A percentile compares a stretch with the other conserved stretches of the same genome.
Evolutionary conservation across 2,113 vertebrate genomes (phyloP).

Genomic region (Saccopteryx leptura): DNA sequence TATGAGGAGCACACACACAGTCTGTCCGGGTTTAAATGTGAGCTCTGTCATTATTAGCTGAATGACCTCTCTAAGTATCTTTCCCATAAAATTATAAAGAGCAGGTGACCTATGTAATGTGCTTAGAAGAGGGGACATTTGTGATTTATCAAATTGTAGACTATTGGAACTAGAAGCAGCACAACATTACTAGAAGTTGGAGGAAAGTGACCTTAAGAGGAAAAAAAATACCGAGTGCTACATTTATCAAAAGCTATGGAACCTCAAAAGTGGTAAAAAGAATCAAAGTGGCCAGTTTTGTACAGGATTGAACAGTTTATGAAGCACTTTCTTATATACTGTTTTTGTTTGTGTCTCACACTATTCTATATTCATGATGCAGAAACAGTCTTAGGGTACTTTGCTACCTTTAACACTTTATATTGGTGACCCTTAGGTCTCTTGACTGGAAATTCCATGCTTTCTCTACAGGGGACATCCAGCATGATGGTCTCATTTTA

Average conservation of each 20-base stretch:
- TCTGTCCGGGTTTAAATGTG: neutral
- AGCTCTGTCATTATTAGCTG: neutral
- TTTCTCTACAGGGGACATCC: neutral
- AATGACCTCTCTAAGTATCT: neutral
- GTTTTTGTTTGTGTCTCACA: neutral
- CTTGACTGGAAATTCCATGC: neutral
- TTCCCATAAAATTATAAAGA: neutral
- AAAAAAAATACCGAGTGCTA: neutral
- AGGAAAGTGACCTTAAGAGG: neutral
- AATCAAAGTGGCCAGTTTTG: neutral
- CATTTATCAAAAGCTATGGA: neutral
- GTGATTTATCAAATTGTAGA: neutral
- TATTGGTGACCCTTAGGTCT: neutral
- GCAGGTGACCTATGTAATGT: neutral
- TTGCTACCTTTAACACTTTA: neutral
- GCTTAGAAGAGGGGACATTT: neutral
- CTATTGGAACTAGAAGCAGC: neutral
- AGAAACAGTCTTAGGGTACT: neutral
- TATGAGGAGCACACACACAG: neutral
- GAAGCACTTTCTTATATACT: neutral
- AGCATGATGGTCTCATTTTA: neutral
- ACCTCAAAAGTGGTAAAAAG: neutral
- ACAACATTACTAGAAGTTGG: neutral
- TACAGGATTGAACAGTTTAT: neutral
- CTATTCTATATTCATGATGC: neutral